Conservation (phyloP, 64 coral and sea anemone species). For the Stylophora pistillata region DNA sequence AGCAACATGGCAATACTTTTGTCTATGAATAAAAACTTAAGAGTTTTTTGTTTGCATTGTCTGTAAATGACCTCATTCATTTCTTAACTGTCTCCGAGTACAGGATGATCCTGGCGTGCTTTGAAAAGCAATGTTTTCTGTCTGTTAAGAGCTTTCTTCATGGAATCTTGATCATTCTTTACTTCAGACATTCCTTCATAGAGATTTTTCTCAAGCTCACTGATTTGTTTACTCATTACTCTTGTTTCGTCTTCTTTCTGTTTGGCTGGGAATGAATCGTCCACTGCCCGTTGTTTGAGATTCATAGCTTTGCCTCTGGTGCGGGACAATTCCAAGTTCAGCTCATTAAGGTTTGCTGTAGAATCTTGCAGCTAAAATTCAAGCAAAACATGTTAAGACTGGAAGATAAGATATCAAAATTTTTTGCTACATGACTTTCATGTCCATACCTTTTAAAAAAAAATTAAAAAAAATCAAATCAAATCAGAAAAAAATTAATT, state of each 20-base stretch:
- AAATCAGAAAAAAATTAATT: no score
- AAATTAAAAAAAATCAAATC: no score
- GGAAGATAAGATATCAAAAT: no score
- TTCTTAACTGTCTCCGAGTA: conserved; percentile 18
- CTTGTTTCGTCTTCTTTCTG: conserved; percentile 87
- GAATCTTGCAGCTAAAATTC: conserved; percentile 89
- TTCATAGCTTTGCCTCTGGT: conserved; percentile 93
- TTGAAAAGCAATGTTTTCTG: conserved; percentile 90
- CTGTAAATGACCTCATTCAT: not conserved
- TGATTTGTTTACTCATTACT: conserved; percentile 79
- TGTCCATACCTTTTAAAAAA: no score
- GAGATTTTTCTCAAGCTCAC: conserved; percentile 90
- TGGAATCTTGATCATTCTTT: conserved; percentile 93
- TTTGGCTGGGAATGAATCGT: conserved; percentile 56
- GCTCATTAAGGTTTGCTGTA: conserved; percentile 91
- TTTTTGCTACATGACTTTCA: no score
- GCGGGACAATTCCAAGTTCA: conserved; percentile 88
- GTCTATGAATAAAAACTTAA: not conserved
- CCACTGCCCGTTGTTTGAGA: conserved; percentile 78
- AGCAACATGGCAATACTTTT: not conserved
- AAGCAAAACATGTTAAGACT: not conserved
- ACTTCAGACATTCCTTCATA: conserved; percentile 99
- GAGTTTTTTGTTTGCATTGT: not conserved
- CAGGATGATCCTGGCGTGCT: conserved; percentile 70
- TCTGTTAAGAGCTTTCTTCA: conserved; percentile 97